Base-by-base conservation (phyloP, 2,888 invertebrate species). In the Drosophila helvetica region DNA sequence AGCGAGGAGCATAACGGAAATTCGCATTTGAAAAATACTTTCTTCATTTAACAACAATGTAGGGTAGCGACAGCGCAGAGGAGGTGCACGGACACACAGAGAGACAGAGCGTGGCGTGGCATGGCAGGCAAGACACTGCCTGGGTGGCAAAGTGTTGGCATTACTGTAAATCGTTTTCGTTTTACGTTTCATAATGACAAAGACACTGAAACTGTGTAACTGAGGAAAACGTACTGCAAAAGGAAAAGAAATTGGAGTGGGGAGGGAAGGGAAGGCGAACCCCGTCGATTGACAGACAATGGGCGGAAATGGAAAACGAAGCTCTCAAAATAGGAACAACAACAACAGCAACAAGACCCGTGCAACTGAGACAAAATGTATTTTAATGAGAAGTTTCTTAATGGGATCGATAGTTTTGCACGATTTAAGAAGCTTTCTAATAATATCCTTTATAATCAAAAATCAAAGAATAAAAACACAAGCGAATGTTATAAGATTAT, bases 1-100 rank as follows among this genome's bases (percentile, higher is more conserved):
- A 38, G 84, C 86, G 86, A 79, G 68, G 80, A 84, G 81, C 88
- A 88, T 86, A 87, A 80, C 88, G 88, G 89, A 86, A 86, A 86
- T 87, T 80, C 86, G 88, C 85, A 86, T 86, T 86, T 86, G 86
- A 87, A 82, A 82, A 87, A 89, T 88, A 82, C 82, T 86, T 87
- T 87, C 89, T 89, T 81, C 85, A 88, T 85, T 85, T 88, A 86
- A 84, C 85, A 88, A 85, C 85, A 85, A 88, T 88, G 89, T 88
- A 64, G 71, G 75, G 48, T 56, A 72, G 71, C 67, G 57, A 55
- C 55, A 17, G 17, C 18, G 42, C 10, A 19, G n/a, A 42, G 22
- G 53, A n/a, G 53, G 27, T 19, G 54, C 27, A 27, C 60, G 55
- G 56, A 38, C 56, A 27, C 10, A 48, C 45, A 27, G 33, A 51